Evolutionary conservation across 2,888 invertebrate genomes (phyloP), one percentile per base, ranked within the genome.

Genomic region (Dolomedes plantarius): DNA sequence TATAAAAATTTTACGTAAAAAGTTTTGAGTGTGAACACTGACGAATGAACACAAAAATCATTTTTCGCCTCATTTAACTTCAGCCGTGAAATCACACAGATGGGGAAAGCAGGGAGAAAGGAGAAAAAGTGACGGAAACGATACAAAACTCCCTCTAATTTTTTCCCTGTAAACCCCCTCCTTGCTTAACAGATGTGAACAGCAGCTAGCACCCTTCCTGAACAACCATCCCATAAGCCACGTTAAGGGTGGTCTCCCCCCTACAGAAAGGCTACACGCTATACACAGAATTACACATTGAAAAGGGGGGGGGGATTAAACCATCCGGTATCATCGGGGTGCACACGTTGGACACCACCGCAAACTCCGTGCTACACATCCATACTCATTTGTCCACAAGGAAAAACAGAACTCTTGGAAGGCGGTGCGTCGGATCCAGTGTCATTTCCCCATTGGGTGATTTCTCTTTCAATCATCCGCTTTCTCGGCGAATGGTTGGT

Each of bases 321-420:
- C 83, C 68, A 85, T 85, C 83, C 83, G 72, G 82, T 83, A 83
- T 83, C 82, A 83, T 83, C 76, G 64, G 77, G 77, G 83, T 77
- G 83, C 83, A 85, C 76, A 72, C 50, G 67, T 85, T 64, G 72
- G 72, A 85, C 83, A 85, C 77, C 83, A 85, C 77, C 83, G 67
- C 77, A 77, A 85, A 85, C 77, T 77, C 77, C 73, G 73, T 67
- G 50, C 72, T 62, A 85, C 77, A 85, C 83, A 85, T 85, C 73
- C 72, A 77, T 85, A 85, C 83, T 85, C 83, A 85, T 85, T 85
- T 85, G 77, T 77, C 77, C 83, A 76, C 72, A 71, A 65, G 46
- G 65, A 72, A 73, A 80, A 80, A 73, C 71, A 83, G 69, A 71
- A 28, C 67, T 72, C 50, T 1, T 28, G 9, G 46, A 19, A 27